Evolutionary conservation across 2,888 invertebrate species (phyloP).

Genomic region (Lumbricus terrestris): DNA sequence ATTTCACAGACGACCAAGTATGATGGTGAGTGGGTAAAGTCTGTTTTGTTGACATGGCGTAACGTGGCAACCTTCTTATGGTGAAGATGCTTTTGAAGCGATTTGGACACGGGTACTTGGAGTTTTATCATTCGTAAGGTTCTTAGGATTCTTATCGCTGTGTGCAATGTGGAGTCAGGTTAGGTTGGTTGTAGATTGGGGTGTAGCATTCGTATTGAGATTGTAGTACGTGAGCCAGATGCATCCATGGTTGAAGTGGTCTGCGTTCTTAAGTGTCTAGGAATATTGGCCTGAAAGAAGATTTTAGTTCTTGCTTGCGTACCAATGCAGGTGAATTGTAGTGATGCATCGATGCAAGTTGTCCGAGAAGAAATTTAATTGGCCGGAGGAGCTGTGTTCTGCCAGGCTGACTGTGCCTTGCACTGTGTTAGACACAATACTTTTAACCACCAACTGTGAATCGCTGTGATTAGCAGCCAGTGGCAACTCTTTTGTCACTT

Average conservation of each 20-base stretch:
- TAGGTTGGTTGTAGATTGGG: not conserved
- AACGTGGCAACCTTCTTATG: not conserved
- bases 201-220: not conserved
- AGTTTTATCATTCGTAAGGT: not conserved
- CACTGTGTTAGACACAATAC: not conserved
- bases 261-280: not conserved
- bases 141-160: not conserved
- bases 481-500: not conserved
- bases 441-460: not conserved
- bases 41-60: slow-evolving; percentile 4
- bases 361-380: not conserved
- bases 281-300: too few relatives aligned
- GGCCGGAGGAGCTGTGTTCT: not conserved
- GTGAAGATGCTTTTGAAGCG: not conserved
- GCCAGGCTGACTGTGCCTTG: not conserved
- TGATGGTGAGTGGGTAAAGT: slow-evolving; percentile 73
- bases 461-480: not conserved
- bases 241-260: not conserved
- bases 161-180: not conserved
- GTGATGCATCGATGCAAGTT: not conserved
- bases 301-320: not conserved
- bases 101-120: not conserved
- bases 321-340: not conserved
- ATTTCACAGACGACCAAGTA: slow-evolving; percentile 77
- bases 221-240: not conserved